Conservation (phyloP, 2,888 invertebrate species). For the Ditylenchus weischeri region DNA sequence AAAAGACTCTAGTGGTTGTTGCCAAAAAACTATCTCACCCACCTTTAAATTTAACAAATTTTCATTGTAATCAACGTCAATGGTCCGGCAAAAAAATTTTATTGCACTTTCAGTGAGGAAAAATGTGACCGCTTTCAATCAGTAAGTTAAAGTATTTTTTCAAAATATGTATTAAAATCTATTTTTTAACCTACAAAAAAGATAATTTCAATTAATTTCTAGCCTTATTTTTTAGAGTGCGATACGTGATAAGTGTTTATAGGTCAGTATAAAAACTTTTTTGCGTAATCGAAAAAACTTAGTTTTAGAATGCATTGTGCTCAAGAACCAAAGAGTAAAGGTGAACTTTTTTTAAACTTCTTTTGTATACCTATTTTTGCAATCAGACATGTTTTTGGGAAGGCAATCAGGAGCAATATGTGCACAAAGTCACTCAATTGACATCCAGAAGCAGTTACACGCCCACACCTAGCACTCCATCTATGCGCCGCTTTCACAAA, state of each 20-base stretch:
- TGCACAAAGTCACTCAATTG: not conserved
- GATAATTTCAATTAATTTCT: too few species aligned
- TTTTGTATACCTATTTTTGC: not conserved
- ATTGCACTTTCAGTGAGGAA: conserved; percentile 36
- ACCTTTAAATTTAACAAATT: too few species aligned
- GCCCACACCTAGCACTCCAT: not conserved
- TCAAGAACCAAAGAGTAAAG: not conserved
- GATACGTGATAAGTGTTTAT: conserved; percentile 4
- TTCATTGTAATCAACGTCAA: too few species aligned
- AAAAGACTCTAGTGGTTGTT: too few species aligned
- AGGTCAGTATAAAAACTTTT: too few species aligned
- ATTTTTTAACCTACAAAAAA: too few species aligned
- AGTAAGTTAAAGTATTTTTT: conserved; percentile 30
- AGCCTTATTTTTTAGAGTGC: conserved; percentile 1
- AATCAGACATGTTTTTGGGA: not conserved
- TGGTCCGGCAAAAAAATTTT: too few species aligned
- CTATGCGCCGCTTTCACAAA: too few species aligned
- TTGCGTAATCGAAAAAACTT: too few species aligned
- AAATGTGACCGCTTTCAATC: conserved; percentile 44
- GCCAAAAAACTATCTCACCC: too few species aligned
- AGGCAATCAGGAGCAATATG: conserved; percentile 6
- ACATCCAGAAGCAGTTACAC: not conserved
- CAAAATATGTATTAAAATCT: too few species aligned
- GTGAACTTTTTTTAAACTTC: not conserved
- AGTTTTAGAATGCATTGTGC: not conserved